Conservation (phyloP, 2,113 vertebrate genomes). For the Apistogramma diplotaenia region DNA sequence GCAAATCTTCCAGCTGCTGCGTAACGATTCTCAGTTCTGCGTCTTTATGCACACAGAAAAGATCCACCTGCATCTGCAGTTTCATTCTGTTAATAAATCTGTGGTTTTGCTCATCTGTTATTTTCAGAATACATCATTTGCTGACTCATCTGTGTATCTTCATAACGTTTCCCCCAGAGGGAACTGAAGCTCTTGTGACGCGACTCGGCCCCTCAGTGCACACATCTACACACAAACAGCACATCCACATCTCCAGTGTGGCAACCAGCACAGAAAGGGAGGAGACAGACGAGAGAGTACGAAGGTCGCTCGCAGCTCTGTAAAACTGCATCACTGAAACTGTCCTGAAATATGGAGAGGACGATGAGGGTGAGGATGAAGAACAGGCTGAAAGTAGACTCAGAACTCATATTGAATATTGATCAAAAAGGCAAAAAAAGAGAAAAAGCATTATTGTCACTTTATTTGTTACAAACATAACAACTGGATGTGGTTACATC, state of each 20-base stretch:
- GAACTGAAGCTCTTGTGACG: slow-evolving; percentile 25
- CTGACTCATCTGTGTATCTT: slow-evolving; percentile 15
- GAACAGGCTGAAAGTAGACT: neutral
- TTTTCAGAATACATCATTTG: neutral
- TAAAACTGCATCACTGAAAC: slow-evolving; percentile 34
- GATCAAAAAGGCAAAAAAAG: slow-evolving; percentile 3
- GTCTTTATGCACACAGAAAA: neutral
- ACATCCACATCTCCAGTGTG: slow-evolving; percentile 16
- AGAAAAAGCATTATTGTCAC: neutral
- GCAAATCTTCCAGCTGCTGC: neutral
- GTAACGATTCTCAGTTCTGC: neutral
- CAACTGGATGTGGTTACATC: neutral
- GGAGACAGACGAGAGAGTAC: neutral
- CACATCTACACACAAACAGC: slow-evolving; percentile 5
- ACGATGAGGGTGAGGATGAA: neutral
- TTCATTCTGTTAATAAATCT: neutral
- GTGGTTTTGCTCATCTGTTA: neutral
- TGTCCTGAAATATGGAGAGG: slow-evolving; percentile 26
- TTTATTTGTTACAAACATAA: slow-evolving; percentile 30
- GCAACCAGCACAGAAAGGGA: slow-evolving; percentile 7
- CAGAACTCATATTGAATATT: neutral
- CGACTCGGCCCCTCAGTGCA: neutral
- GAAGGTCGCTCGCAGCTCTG: too few species aligned
- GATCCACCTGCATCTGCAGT: neutral
- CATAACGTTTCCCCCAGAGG: slow-evolving; percentile 9